These are phyloP conservation scores for Tigriopus californicus DNA, from an alignment of 2,888 invertebrate species.

Conservation along the genomic window DNA sequence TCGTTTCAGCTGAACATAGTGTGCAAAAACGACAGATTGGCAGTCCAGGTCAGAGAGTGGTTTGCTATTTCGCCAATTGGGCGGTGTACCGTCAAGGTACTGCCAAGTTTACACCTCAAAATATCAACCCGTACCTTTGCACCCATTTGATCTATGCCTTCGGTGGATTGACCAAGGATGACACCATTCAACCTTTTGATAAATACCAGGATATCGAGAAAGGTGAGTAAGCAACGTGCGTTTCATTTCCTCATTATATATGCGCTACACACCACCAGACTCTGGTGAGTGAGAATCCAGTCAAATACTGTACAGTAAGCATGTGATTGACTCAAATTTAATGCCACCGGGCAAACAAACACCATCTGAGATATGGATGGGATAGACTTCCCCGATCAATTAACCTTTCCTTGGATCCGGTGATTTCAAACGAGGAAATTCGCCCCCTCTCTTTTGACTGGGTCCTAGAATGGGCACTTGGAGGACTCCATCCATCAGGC, in stretches of 20 bases:
- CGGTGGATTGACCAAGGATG: slow-evolving; percentile 77
- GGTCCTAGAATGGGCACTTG: no score
- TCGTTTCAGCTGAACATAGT: neutral
- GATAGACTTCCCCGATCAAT: no score
- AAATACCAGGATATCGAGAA: slow-evolving; percentile 89
- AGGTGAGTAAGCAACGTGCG: slow-evolving; percentile 38
- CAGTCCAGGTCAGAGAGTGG: slow-evolving; percentile 32
- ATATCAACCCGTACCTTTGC: slow-evolving; percentile 83
- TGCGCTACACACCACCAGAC: no score
- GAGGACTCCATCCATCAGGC: no score
- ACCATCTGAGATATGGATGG: no score
- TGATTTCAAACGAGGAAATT: no score
- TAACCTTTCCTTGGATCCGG: no score
- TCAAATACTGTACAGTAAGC: no score
- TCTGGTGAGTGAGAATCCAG: no score
- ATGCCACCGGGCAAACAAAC: no score
- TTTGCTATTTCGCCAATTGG: slow-evolving; percentile 87
- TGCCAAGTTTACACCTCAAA: slow-evolving; percentile 76
- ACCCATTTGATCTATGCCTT: slow-evolving; percentile 84
- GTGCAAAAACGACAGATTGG: slow-evolving; percentile 11
- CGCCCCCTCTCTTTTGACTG: no score
- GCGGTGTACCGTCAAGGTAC: slow-evolving; percentile 69
- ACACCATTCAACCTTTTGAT: slow-evolving; percentile 74
- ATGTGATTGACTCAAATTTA: no score
- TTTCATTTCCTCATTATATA: neutral